phyloP scores from a whole-genome alignment of 2,797 vertebrate genomes.

The Galagoides demidoff region DNA sequence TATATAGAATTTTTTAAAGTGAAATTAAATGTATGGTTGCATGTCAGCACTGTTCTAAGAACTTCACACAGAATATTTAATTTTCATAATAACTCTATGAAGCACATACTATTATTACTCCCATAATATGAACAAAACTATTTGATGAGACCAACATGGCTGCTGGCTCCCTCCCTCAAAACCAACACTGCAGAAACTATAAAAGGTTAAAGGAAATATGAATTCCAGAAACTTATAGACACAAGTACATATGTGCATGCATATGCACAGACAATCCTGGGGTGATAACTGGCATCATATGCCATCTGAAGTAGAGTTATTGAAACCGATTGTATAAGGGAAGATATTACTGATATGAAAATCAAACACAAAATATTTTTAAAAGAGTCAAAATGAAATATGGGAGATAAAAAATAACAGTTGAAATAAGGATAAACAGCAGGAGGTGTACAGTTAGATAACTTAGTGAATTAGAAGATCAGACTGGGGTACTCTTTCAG shows the following conservation, averaged over 20 bases:
- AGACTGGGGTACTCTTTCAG: constrained; percentile 14
- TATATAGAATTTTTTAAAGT: not conserved
- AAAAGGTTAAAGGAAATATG: constrained; percentile 21
- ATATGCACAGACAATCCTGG: not conserved
- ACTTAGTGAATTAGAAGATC: not conserved
- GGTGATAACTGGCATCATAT: not conserved
- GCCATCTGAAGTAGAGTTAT: not conserved
- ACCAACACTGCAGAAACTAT: not conserved
- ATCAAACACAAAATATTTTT: constrained; percentile 11
- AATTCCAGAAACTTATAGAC: not conserved
- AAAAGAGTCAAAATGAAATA: constrained; percentile 36
- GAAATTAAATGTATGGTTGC: not conserved
- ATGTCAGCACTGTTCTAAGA: not conserved
- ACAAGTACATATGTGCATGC: not conserved
- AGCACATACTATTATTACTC: not conserved
- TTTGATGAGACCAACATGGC: not conserved
- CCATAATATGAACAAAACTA: not conserved
- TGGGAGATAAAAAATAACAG: constrained; percentile 19
- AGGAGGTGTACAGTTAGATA: not conserved
- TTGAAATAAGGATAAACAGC: constrained; percentile 36
- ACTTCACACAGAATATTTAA: constrained; percentile 27
- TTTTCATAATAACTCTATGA: constrained; percentile 24
- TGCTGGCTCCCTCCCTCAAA: not conserved
- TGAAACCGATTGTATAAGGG: constrained; percentile 19
- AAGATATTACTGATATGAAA: constrained; percentile 25